A percentile compares a stretch with the other conserved stretches of the same genome.
Conservation (phyloP, 2,888 invertebrate species). For the Griposia aprilina region DNA sequence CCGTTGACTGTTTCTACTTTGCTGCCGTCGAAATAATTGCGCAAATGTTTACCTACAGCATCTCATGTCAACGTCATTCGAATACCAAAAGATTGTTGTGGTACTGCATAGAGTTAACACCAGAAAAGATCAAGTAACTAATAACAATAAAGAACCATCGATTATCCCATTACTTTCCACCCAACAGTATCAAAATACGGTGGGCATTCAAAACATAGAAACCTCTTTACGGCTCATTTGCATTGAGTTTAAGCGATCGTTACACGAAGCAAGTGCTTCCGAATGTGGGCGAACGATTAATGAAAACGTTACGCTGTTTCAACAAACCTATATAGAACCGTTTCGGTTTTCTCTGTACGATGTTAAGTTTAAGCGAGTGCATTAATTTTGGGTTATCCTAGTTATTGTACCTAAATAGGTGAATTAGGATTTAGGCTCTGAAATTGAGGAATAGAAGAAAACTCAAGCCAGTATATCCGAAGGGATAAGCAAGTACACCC, state of each 20-base stretch:
- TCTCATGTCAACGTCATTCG: not conserved
- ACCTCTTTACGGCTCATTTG: conserved; percentile 58
- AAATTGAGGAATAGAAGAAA: not conserved
- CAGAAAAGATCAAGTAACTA: not conserved
- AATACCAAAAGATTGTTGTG: not conserved
- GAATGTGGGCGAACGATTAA: conserved; percentile 63
- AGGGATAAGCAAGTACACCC: no score
- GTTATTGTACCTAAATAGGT: not conserved
- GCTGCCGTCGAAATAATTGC: not conserved
- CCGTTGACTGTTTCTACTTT: no score
- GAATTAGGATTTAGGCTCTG: not conserved
- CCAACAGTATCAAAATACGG: conserved; percentile 33
- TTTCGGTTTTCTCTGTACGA: conserved; percentile 40
- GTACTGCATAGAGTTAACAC: not conserved
- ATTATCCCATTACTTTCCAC: conserved; percentile 24
- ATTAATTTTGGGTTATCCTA: conserved; percentile 36
- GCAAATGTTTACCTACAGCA: not conserved
- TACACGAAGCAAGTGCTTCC: conserved; percentile 40
- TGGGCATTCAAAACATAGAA: conserved; percentile 49
- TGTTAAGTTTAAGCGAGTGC: conserved; percentile 40
- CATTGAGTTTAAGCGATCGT: conserved; percentile 58
- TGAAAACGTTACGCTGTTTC: conserved; percentile 58
- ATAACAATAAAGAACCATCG: conserved; percentile 27
- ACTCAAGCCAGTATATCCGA: not conserved
- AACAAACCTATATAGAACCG: conserved; percentile 52